phyloP scores from a whole-genome alignment of 2,888 invertebrate species.

The Heteromurus nitidus region DNA sequence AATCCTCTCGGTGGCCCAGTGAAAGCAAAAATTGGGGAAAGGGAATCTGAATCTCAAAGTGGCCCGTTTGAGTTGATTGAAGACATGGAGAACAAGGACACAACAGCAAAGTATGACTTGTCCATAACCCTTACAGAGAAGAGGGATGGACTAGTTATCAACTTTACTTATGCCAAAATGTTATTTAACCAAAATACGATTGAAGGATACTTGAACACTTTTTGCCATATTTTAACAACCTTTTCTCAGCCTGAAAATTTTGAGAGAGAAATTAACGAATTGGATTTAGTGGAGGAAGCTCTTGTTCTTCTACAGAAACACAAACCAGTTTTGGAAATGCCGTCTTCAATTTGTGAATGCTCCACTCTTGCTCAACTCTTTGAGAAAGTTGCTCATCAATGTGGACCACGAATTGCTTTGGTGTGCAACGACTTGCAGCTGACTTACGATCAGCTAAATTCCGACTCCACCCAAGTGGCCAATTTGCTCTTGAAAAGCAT shows the following conservation, averaged over 20 bases:
- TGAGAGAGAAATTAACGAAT: no score
- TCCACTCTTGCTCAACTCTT: neutral
- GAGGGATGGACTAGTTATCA: neutral
- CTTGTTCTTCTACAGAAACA: neutral
- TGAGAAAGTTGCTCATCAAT: neutral
- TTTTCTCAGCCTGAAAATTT: no score
- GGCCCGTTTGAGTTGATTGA: no score
- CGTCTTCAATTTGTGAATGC: neutral
- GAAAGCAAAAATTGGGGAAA: no score
- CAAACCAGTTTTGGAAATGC: neutral
- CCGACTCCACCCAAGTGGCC: neutral
- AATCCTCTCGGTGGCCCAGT: neutral
- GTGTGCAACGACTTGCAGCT: neutral
- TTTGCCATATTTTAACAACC: neutral
- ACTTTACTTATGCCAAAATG: neutral
- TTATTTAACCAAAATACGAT: neutral
- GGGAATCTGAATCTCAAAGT: no score
- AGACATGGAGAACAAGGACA: no score
- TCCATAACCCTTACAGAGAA: no score
- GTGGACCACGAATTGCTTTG: neutral
- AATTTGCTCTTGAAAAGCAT: no score
- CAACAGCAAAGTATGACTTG: no score
- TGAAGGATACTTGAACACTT: neutral
- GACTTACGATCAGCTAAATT: neutral
- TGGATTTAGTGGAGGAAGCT: no score